These are phyloP conservation scores for Paratrypauchen microcephalus DNA, from an alignment of 2,797 vertebrate species.

Conservation along the genomic window DNA sequence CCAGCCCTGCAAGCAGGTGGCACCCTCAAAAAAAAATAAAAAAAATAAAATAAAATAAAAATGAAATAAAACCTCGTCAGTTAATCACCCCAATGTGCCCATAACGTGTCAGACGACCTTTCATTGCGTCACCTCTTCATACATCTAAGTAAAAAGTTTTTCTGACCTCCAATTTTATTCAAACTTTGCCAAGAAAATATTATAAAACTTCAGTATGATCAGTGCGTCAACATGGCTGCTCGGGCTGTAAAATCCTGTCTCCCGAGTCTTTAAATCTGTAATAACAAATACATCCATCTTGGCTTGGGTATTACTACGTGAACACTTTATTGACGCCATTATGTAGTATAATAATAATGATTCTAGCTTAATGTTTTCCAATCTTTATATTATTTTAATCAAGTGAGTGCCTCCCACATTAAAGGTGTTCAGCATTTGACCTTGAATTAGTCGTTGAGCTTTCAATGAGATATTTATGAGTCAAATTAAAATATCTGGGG, in stretches of 20 bases:
- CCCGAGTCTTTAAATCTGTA: slow-evolving; percentile 6
- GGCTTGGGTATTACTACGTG: slow-evolving; percentile 47
- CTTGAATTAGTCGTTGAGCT: slow-evolving; percentile 58
- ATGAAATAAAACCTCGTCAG: not conserved
- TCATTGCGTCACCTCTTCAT: not conserved
- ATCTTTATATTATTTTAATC: slow-evolving; percentile 81
- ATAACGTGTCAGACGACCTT: not conserved
- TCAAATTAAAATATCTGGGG: slow-evolving; percentile 53
- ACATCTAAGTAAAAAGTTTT: slow-evolving; percentile 1
- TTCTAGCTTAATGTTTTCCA: slow-evolving; percentile 53
- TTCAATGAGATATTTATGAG: slow-evolving; percentile 68
- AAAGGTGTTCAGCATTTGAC: slow-evolving; percentile 57
- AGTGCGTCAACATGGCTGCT: slow-evolving; percentile 21
- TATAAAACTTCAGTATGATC: slow-evolving; percentile 28
- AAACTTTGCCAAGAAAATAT: slow-evolving; percentile 19
- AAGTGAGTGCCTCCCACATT: slow-evolving; percentile 73
- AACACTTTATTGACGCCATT: slow-evolving; percentile 46
- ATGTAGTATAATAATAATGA: slow-evolving; percentile 69
- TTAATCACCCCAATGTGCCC: not conserved
- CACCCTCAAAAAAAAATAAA: no score
- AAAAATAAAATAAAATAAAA: no score
- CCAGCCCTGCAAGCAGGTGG: no score
- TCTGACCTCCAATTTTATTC: slow-evolving; percentile 5
- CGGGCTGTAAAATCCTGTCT: slow-evolving; percentile 29
- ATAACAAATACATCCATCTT: slow-evolving; percentile 30